Evolutionary conservation across 2,797 vertebrate species (phyloP).

Genomic region (Nyctibius grandis): DNA sequence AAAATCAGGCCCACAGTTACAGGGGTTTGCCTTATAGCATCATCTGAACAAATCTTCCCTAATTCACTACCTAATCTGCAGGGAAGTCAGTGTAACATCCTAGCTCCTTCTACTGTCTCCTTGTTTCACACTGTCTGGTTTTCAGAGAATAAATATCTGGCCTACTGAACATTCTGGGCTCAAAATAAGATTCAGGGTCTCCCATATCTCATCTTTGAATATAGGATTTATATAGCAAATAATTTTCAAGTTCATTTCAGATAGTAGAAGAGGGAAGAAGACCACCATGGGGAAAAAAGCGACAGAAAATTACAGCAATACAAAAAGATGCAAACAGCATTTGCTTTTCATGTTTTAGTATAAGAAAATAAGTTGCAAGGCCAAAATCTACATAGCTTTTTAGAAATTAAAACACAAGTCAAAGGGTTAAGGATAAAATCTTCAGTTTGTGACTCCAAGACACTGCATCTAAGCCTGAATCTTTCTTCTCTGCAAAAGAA

Average conservation of each 20-base stretch:
- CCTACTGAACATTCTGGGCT: neutral
- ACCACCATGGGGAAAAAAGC: neutral
- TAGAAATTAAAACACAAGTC: neutral
- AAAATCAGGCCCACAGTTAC: neutral
- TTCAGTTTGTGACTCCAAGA: neutral
- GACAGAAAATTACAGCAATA: neutral
- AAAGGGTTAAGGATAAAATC: neutral
- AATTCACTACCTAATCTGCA: neutral
- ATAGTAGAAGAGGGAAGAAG: neutral
- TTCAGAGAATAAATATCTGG: neutral
- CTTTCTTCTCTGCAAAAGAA: neutral
- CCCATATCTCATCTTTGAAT: neutral
- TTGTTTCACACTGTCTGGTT: neutral
- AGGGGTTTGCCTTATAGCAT: neutral
- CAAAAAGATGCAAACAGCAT: neutral
- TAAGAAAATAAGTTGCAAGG: neutral
- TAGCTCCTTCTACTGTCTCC: neutral
- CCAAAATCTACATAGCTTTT: neutral
- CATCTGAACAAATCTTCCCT: neutral
- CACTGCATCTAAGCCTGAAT: neutral
- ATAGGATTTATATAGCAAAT: neutral
- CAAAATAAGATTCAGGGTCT: neutral
- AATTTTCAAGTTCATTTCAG: neutral
- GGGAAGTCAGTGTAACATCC: neutral
- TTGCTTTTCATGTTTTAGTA: neutral